Base-by-base conservation (phyloP, 2,888 invertebrate species). In the Lasioglossum vierecki region DNA sequence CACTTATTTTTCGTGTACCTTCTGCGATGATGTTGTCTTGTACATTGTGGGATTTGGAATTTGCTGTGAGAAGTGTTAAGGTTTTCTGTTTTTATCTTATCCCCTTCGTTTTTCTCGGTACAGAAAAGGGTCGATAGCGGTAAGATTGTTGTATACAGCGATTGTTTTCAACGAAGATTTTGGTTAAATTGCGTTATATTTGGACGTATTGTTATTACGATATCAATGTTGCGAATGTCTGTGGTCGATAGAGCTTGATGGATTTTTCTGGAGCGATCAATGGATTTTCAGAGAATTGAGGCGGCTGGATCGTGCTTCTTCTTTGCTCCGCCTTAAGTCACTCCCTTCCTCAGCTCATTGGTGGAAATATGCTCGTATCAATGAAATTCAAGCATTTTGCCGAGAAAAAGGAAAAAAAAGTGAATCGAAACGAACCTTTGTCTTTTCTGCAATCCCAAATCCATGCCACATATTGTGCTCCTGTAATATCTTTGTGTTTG, bases 11-110 rank as follows among this genome's bases (percentile, higher is more conserved):
- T 30, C 82, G 73, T 60, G 30, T 76, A 9, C 41, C 30, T 63
- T 46, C 73, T 76, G 75, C 76, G 75, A 76, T 79, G 84, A 76
- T 79, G 79, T 39, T 70, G 72, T 75, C 57, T 15, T 57, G 57
- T 79, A 46, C 68, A 30, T n/a, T 70, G 70, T 41, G 41, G 39
- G n/a, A 41, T n/a, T 41, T 41, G 41, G n/a, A 70, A 70, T 70
- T 70, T 39, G 39, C n/a, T 41, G 41, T 41, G 70, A 70, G 70
- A 70, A 41, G 22, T 39, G 13, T n/a, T 8, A 41, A 70, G n/a
- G 70, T 39, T 41, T 70, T n/a, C 5, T 70, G 41, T 41, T n/a
- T 70, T 15, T 1, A n/a, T 57, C n/a, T 57, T n/a, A 41, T 70
- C 22, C 4, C 35, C 39, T 39, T 68, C 68, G 26, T 68, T 68